A percentile compares a stretch with the other conserved stretches of the same genome.
Evolutionary conservation across 2,113 vertebrate genomes (phyloP).

Genomic region (Strix aluco): DNA sequence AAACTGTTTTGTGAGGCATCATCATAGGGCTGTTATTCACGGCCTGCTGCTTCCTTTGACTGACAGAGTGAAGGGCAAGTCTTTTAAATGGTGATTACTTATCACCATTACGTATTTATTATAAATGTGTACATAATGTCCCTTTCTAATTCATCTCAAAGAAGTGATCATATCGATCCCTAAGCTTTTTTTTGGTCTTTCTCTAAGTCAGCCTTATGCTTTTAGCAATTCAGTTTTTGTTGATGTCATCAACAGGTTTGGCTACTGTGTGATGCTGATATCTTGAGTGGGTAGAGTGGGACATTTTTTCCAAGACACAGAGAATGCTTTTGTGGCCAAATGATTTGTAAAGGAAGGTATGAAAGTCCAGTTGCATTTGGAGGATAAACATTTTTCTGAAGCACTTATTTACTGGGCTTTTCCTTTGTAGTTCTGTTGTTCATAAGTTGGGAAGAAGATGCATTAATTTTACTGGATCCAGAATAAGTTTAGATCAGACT

Average conservation of each 20-base stretch:
- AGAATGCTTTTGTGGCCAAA: neutral
- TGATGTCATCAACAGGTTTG: neutral
- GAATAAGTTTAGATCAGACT: neutral
- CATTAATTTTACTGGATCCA: neutral
- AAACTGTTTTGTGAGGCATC: neutral
- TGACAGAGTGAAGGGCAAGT: neutral
- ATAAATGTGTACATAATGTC: neutral
- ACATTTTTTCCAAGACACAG: neutral
- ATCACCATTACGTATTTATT: neutral
- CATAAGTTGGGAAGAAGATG: neutral
- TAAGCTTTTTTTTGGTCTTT: neutral
- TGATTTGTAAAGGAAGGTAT: neutral
- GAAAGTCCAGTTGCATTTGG: neutral
- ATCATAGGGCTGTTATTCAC: neutral
- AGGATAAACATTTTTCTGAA: neutral
- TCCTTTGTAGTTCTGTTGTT: neutral
- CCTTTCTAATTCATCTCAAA: neutral
- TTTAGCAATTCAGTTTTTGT: neutral
- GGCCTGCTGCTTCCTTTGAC: neutral
- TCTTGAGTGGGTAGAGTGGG: neutral
- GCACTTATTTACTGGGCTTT: neutral
- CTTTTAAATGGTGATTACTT: neutral
- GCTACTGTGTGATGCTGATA: neutral
- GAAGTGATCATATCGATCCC: neutral
- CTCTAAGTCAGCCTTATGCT: neutral